phyloP scores from a whole-genome alignment of 1,140 invertebrate genomes.

The Sycophaga agraensis region DNA sequence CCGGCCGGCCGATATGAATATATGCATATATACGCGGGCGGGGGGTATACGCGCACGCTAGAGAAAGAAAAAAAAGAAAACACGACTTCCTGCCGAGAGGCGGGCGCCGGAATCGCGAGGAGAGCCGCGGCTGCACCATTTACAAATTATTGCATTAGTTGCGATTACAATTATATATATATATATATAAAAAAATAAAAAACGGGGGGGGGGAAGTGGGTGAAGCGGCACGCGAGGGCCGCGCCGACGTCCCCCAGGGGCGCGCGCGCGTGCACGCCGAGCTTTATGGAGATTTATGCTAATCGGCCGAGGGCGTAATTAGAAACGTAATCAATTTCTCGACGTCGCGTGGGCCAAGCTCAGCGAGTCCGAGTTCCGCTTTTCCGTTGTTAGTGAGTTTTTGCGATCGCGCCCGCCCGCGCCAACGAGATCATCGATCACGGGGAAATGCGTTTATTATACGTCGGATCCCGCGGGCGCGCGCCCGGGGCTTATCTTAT shows the following conservation, averaged over 20 bases:
- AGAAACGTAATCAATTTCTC: constrained; percentile 36
- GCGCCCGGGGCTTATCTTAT: constrained; percentile 17
- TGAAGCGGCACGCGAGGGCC: too few relatives aligned
- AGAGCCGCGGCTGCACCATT: too few relatives aligned
- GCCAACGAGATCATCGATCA: constrained; percentile 27
- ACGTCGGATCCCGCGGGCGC: not conserved
- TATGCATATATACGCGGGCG: too few relatives aligned
- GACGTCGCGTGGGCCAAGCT: constrained; percentile 22
- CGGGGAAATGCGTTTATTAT: constrained; percentile 26
- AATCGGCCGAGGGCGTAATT: constrained; percentile 32
- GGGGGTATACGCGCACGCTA: too few relatives aligned
- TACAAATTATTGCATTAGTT: too few relatives aligned
- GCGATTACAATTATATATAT: too few relatives aligned
- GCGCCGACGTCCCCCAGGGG: not conserved
- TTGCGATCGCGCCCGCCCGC: constrained; percentile 9
- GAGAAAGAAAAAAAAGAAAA: too few relatives aligned
- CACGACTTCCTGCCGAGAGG: too few relatives aligned
- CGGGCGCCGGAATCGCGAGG: too few relatives aligned
- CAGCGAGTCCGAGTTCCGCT: not conserved
- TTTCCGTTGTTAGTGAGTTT: constrained; percentile 18
- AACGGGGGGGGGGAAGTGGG: too few relatives aligned
- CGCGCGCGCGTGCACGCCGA: not conserved
- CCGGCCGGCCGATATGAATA: too few relatives aligned
- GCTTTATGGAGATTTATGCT: constrained; percentile 37
- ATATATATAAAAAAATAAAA: too few relatives aligned